Percentiles rank a stretch among this genome's conserved stretches.
phyloP scores from a whole-genome alignment of 1,140 invertebrate species.

The Aricia agestis region DNA sequence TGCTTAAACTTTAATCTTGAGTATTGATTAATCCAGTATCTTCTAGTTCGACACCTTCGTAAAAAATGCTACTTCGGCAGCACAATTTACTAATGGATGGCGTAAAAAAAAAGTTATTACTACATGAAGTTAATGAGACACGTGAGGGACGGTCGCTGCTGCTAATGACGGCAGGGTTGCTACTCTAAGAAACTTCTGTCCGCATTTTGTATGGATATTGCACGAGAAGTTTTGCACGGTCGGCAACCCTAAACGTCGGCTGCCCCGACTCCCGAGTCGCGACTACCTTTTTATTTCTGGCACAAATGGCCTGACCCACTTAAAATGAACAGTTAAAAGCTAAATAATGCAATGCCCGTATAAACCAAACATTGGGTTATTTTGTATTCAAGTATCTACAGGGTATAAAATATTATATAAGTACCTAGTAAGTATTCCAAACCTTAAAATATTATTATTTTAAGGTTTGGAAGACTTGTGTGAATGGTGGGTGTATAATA shows the following conservation, averaged over 20 bases:
- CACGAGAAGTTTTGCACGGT: neutral
- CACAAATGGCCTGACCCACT: neutral
- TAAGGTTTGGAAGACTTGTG: no score
- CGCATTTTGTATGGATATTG: neutral
- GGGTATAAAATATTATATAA: neutral
- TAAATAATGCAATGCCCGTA: constrained; percentile 3
- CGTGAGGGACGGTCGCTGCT: constrained; percentile 24
- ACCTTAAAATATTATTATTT: neutral
- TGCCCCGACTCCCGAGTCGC: neutral
- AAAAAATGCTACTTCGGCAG: neutral
- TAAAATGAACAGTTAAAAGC: constrained; percentile 1
- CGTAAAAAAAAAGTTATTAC: constrained; percentile 15
- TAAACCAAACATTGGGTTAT: neutral
- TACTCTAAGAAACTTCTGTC: constrained; percentile 16
- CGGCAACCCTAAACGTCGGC: neutral
- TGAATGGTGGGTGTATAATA: no score
- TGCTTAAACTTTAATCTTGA: no score
- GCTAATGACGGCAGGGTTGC: constrained; percentile 19
- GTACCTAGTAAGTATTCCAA: no score
- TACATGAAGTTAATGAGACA: constrained; percentile 27
- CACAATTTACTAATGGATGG: neutral
- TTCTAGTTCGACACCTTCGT: neutral
- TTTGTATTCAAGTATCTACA: neutral
- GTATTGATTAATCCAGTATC: no score
- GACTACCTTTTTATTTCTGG: constrained; percentile 1